phyloP scores from a whole-genome alignment of 2,113 vertebrate species.

The Gila orcuttii region DNA sequence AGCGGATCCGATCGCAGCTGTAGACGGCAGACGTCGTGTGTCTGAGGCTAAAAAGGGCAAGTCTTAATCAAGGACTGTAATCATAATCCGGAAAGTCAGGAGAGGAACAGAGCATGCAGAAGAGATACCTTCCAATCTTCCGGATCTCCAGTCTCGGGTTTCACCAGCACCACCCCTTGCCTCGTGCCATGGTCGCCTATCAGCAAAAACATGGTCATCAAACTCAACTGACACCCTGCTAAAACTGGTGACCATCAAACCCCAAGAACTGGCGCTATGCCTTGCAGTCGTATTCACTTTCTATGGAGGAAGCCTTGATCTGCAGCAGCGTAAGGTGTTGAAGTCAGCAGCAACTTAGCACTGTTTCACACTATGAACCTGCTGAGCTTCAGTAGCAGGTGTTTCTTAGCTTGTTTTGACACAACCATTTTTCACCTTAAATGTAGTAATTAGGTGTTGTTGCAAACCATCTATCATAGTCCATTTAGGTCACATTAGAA shows the following conservation, averaged over 20 bases:
- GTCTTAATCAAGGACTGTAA: conserved; percentile 71
- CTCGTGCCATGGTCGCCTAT: conserved; percentile 64
- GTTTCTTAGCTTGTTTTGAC: conserved; percentile 23
- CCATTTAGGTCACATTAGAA: neutral
- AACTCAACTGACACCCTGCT: conserved; percentile 74
- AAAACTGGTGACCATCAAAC: conserved; percentile 76
- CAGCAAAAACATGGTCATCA: conserved; percentile 75
- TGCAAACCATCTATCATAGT: neutral
- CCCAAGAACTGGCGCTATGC: conserved; percentile 63
- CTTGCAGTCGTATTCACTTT: conserved; percentile 64
- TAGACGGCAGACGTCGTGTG: conserved; percentile 38
- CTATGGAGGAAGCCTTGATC: conserved; percentile 55
- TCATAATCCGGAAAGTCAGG: conserved; percentile 61
- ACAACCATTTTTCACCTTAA: conserved; percentile 31
- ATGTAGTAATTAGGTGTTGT: conserved; percentile 27
- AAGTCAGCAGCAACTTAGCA: conserved; percentile 40
- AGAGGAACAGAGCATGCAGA: conserved; percentile 44
- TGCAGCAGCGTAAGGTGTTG: conserved; percentile 38
- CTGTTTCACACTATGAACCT: conserved; percentile 35
- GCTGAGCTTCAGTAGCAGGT: conserved; percentile 46
- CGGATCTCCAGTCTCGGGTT: conserved; percentile 68
- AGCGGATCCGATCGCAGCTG: conserved; percentile 10
- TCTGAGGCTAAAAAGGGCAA: conserved; percentile 71
- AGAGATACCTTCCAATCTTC: conserved; percentile 67
- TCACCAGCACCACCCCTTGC: conserved; percentile 56